phyloP scores from a whole-genome alignment of 2,113 vertebrate genomes.

The Xiphias gladius region DNA sequence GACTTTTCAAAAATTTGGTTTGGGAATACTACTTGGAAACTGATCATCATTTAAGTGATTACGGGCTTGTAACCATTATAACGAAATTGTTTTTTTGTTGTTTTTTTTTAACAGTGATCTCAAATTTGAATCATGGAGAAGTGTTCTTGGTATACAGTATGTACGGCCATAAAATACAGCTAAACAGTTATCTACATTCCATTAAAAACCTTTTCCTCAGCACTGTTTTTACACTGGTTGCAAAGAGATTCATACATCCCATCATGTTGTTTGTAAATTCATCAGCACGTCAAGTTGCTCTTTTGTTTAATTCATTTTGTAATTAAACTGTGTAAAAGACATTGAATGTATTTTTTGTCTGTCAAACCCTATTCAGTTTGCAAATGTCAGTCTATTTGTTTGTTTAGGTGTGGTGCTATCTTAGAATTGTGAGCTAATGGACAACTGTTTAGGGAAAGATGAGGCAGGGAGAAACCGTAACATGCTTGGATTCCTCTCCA shows the following conservation, averaged over 20 bases:
- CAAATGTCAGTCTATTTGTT: not conserved
- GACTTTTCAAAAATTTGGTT: not conserved
- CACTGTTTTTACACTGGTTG: conserved; percentile 37
- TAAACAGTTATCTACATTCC: conserved; percentile 51
- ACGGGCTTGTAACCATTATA: not conserved
- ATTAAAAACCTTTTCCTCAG: not conserved
- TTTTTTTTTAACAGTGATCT: conserved; percentile 19
- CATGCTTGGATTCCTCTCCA: not conserved
- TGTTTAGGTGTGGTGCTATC: not conserved
- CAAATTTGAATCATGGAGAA: not conserved
- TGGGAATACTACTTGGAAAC: not conserved
- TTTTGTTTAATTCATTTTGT: conserved; percentile 72
- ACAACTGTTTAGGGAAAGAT: not conserved
- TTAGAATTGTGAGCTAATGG: not conserved
- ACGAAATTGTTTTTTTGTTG: not conserved
- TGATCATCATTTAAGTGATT: not conserved
- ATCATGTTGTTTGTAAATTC: conserved; percentile 33
- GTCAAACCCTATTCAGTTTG: not conserved
- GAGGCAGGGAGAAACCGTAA: not conserved
- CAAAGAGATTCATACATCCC: conserved; percentile 43
- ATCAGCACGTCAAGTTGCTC: conserved; percentile 13
- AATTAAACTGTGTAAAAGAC: conserved; percentile 74
- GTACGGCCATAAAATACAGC: not conserved
- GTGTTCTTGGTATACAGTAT: not conserved
- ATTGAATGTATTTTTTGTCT: conserved; percentile 16